Evolutionary conservation across 2,888 invertebrate species (phyloP), one percentile per base, ranked within the genome.

Genomic region (Ophion costatus): DNA sequence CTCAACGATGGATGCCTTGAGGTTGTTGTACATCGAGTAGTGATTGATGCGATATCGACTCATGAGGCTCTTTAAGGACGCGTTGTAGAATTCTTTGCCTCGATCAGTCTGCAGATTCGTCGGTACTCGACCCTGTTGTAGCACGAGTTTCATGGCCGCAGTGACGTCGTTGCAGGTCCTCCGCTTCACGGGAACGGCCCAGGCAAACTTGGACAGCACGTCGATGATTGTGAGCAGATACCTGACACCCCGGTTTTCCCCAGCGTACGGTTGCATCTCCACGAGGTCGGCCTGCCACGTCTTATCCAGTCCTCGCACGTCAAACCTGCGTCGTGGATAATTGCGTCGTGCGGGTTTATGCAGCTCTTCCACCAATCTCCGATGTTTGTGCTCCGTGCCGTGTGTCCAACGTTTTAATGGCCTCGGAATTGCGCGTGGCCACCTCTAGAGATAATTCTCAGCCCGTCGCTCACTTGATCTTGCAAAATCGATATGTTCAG

Each of bases 251-350:
- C 89, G 91, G 59, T 82, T 94, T 51, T 89, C 81, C 57, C 84
- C 86, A 24, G 91, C 74, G 89, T 90, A 92, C 33, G 85, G 63
- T 24, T 78, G 81, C 91, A 92, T 90, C 82, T 91, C 91, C 6
- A 91, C 93, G 38, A 94, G 88, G 90, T 94, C 93, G 6, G 92
- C 91, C 90, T 94, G 94, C 94, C 92, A 94, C 20, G 93, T 88
- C 86, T 94, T 93, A 89, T 94, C 91, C 10, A 94, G 87, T 64
- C 91, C 93, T 85, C 91, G 92, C 59, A 92, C 88, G 24, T 92
- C 89, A 45, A 92, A 91, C 66, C 87, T 77, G 74, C 93, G 87
- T 42, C n/a, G n/a, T n/a, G 85, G 87, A 89, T 92, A 93, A 89
- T 94, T 93, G 84, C 87, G 88, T 69, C 93, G 87, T 51, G 91